A percentile compares a stretch with the other conserved stretches of the same genome.
Evolutionary conservation across 2,888 invertebrate genomes (phyloP).

Genomic region (Cephus spinipes): DNA sequence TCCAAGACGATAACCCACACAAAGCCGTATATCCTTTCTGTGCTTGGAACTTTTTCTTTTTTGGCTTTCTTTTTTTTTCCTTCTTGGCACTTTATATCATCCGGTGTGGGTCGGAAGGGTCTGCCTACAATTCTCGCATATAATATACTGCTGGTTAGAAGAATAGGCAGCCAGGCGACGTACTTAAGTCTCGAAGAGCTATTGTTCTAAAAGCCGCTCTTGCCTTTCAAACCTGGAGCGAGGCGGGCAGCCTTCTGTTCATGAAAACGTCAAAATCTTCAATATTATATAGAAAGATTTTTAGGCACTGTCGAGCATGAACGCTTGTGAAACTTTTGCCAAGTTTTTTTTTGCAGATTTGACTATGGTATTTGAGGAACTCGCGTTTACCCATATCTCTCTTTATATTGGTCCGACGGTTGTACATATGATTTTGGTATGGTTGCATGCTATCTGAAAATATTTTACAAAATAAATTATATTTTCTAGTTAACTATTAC

Average conservation of each 20-base stretch:
- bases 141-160: slow-evolving; percentile 38
- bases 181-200: slow-evolving; percentile 41
- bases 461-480: background rate
- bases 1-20: background rate
- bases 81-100: slow-evolving; percentile 32
- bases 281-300: background rate
- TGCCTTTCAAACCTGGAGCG: slow-evolving; percentile 19
- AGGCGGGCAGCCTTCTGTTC: background rate
- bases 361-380: background rate
- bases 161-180: slow-evolving; percentile 40
- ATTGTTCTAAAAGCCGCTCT: slow-evolving; percentile 48
- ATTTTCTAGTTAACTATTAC: background rate
- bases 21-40: background rate
- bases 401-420: background rate
- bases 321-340: background rate
- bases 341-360: background rate
- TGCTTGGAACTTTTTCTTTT: background rate
- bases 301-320: background rate
- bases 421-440: background rate
- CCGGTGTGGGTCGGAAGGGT: slow-evolving; percentile 34
- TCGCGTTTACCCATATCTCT: background rate
- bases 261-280: background rate
- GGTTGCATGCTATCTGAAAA: background rate
- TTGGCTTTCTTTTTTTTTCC: slow-evolving; percentile 10
- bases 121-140: slow-evolving; percentile 26